Evolutionary conservation across 2,113 vertebrate genomes (phyloP).

Genomic region (Podocnemis expansa): DNA sequence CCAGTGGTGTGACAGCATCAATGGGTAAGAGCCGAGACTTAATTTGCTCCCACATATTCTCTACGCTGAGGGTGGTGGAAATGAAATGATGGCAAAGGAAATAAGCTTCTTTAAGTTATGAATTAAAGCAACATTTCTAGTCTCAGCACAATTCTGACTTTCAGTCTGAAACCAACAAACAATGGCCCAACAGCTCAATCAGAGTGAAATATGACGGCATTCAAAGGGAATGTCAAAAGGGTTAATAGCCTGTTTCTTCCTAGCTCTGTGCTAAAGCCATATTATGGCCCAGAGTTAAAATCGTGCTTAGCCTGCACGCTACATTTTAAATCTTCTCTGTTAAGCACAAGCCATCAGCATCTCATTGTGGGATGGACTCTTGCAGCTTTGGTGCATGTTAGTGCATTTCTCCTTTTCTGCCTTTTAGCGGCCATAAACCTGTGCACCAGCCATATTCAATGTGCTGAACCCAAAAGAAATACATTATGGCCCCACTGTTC

Average conservation of each 20-base stretch:
- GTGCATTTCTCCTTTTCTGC: not conserved
- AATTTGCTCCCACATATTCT: not conserved
- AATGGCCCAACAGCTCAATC: slow-evolving; percentile 11
- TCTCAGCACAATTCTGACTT: slow-evolving; percentile 40
- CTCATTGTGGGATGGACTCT: accelerated
- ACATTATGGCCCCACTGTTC: not conserved
- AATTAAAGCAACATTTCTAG: not conserved
- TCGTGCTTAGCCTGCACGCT: accelerated
- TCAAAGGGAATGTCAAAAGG: slow-evolving; percentile 56
- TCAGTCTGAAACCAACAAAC: slow-evolving; percentile 30
- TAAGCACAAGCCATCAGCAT: not conserved
- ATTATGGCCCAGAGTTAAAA: not conserved
- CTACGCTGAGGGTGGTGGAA: not conserved
- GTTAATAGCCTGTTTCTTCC: slow-evolving; percentile 43
- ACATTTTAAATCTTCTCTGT: not conserved
- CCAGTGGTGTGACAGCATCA: not conserved
- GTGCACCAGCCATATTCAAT: accelerated
- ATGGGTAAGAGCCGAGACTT: not conserved
- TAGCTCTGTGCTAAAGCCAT: not conserved
- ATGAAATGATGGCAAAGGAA: not conserved
- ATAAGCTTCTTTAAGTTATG: not conserved
- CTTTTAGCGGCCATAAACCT: not conserved
- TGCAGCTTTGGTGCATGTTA: accelerated
- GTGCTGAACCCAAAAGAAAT: not conserved
- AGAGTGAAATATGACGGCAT: slow-evolving; percentile 56